Conservation (phyloP, 2,888 invertebrate genomes). For the Chrysolina americana region DNA sequence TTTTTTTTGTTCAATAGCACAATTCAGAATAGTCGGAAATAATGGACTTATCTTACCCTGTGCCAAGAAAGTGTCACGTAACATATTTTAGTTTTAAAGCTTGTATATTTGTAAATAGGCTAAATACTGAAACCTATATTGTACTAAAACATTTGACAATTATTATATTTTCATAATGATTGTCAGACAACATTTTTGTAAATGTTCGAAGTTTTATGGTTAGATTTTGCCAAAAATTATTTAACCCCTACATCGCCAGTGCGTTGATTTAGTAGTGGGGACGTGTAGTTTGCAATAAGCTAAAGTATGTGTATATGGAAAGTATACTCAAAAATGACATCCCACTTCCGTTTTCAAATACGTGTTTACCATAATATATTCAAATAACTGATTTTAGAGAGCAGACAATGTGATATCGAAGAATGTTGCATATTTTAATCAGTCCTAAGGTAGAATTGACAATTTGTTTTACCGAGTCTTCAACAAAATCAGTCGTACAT, state of each 20-base stretch:
- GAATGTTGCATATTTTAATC: too few relatives aligned
- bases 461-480: too few relatives aligned
- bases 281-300: conserved; percentile 67
- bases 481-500: too few relatives aligned
- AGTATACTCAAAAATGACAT: conserved; percentile 42
- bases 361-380: conserved; percentile 10
- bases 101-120: conserved; percentile 69
- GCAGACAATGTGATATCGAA: neutral
- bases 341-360: conserved; percentile 34
- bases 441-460: too few relatives aligned
- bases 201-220: conserved; percentile 64
- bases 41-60: conserved; percentile 55
- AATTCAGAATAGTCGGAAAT: neutral
- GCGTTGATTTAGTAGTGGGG: conserved; percentile 63
- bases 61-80: conserved; percentile 68
- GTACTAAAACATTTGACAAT: conserved; percentile 45
- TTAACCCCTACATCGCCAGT: conserved; percentile 60
- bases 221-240: conserved; percentile 62
- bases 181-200: conserved; percentile 55
- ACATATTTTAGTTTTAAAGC: conserved; percentile 66
- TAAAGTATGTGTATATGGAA: conserved; percentile 48
- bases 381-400: neutral
- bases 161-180: conserved; percentile 48
- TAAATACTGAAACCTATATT: conserved; percentile 54
- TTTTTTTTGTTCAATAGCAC: neutral